Evolutionary conservation across 2,797 vertebrate species (phyloP).

Genomic region (Hypotaenidia philippensis): DNA sequence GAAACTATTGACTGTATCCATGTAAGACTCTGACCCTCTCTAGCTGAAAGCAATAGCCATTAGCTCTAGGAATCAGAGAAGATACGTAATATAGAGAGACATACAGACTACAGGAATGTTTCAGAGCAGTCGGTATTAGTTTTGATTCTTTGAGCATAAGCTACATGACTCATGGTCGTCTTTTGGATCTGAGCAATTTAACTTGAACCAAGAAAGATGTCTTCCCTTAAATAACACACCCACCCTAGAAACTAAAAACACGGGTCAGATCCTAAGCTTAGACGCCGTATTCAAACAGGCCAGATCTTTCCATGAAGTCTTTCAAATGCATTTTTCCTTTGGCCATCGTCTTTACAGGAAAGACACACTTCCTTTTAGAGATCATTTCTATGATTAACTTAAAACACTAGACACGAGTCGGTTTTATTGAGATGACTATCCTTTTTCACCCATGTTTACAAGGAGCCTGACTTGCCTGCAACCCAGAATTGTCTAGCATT

Average conservation of each 20-base stretch:
- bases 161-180: fast-evolving
- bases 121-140: neutral
- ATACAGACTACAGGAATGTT: neutral
- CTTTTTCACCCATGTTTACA: neutral
- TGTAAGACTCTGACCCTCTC: neutral
- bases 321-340: neutral
- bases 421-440: neutral
- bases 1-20: neutral
- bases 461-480: neutral
- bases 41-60: neutral
- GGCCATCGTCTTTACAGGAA: neutral
- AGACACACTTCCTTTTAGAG: neutral
- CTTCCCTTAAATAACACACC: neutral
- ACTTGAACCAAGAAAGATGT: neutral
- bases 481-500: neutral
- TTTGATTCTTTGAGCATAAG: neutral
- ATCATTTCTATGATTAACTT: neutral
- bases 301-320: neutral
- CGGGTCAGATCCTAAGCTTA: neutral
- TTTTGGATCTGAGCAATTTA: neutral
- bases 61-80: neutral
- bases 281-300: neutral
- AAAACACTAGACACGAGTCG: neutral
- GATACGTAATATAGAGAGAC: neutral
- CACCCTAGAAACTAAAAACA: neutral